Evolutionary conservation across 2,113 vertebrate genomes (phyloP).

Genomic region (Zosterops hypoxanthus): DNA sequence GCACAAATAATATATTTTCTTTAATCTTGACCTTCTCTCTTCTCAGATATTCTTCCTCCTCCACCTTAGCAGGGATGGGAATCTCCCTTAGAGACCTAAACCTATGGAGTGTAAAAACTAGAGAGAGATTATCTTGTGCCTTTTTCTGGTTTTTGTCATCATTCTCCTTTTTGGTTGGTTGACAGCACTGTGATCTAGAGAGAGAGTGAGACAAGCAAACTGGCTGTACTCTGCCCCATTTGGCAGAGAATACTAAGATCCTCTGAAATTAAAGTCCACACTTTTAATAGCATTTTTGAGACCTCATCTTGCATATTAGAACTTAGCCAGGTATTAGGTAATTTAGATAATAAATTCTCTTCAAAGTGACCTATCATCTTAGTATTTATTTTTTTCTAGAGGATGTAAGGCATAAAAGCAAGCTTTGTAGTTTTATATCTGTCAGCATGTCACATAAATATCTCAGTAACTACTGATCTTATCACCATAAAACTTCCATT

Average conservation of each 20-base stretch:
- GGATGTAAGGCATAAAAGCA: constrained; percentile 78
- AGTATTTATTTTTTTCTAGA: constrained; percentile 73
- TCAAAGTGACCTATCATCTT: constrained; percentile 74
- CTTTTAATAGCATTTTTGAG: constrained; percentile 69
- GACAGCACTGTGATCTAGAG: constrained; percentile 48
- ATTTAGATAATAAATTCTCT: constrained; percentile 77
- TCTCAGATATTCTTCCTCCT: neutral
- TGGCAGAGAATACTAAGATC: constrained; percentile 40
- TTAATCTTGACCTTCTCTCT: constrained; percentile 2
- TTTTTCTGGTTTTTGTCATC: constrained; percentile 43
- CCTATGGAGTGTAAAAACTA: constrained; percentile 12
- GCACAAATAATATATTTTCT: neutral
- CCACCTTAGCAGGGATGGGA: neutral
- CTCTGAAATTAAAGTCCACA: constrained; percentile 66
- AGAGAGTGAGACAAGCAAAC: constrained; percentile 48
- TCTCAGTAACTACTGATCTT: constrained; percentile 94
- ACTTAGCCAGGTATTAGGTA: constrained; percentile 78
- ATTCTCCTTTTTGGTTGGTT: constrained; percentile 41
- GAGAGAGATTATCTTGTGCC: constrained; percentile 23
- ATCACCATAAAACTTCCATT: constrained; percentile 94
- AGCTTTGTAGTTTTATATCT: constrained; percentile 84
- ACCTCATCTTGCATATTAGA: constrained; percentile 72
- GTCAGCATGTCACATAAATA: constrained; percentile 95
- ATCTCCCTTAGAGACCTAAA: constrained; percentile 36
- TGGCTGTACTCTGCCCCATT: constrained; percentile 45